Percentiles rank a stretch among this genome's conserved stretches.
phyloP scores from a whole-genome alignment of 2,113 vertebrate species.

The Rattus norvegicus region GRCr8 NC_086024.1:28130001-28130500 shows the following conservation, averaged over 20 bases:
- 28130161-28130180: background rate
- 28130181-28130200: background rate
- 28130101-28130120: background rate
- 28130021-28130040: background rate
- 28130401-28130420: conserved; percentile 44
- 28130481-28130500: background rate
- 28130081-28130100: rapidly evolving
- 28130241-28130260: conserved; percentile 24
- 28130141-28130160: background rate
- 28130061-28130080: background rate
- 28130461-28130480: background rate
- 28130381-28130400: background rate
- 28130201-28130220: background rate
- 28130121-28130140: background rate
- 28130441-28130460: background rate
- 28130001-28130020: too few relatives aligned
- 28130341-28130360: background rate
- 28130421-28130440: conserved; percentile 1
- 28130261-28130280: background rate
- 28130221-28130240: background rate
- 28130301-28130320: background rate
- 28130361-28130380: background rate
- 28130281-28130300: background rate
- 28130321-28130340: conserved; percentile 27
- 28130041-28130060: background rate